Evolutionary conservation across 2,888 invertebrate species (phyloP).

Genomic region (Dryocosmus kuriphilus): DNA sequence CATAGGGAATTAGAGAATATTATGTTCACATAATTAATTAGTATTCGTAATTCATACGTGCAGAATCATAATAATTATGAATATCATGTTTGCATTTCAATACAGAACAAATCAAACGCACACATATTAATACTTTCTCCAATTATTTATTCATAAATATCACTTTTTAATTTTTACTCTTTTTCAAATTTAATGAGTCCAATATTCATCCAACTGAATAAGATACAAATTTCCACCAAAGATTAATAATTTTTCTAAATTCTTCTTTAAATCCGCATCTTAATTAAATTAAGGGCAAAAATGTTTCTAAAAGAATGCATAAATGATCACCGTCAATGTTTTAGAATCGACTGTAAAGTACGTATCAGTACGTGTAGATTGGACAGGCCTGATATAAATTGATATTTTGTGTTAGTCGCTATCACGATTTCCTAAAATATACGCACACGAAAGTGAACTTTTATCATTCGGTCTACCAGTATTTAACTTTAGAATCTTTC

Average conservation of each 20-base stretch:
- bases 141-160: neutral
- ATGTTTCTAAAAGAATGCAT: neutral
- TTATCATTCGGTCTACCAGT: neutral
- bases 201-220: too few species aligned
- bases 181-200: too few species aligned
- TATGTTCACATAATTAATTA: slow-evolving; percentile 20
- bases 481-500: neutral
- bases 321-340: neutral
- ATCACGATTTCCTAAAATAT: neutral
- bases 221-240: too few species aligned
- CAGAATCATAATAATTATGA: neutral
- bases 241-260: too few species aligned
- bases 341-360: neutral
- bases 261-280: neutral
- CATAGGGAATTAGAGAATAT: neutral
- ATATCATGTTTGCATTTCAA: neutral
- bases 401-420: neutral
- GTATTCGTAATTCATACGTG: slow-evolving; percentile 19
- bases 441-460: neutral
- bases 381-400: slow-evolving; percentile 9
- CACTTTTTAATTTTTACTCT: too few species aligned
- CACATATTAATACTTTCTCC: neutral
- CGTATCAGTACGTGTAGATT: slow-evolving; percentile 29
- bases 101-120: neutral
- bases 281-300: neutral